These are phyloP conservation scores for Microcaecilia unicolor DNA, from an alignment of 2,797 vertebrate genomes.

Conservation along the genomic window DNA sequence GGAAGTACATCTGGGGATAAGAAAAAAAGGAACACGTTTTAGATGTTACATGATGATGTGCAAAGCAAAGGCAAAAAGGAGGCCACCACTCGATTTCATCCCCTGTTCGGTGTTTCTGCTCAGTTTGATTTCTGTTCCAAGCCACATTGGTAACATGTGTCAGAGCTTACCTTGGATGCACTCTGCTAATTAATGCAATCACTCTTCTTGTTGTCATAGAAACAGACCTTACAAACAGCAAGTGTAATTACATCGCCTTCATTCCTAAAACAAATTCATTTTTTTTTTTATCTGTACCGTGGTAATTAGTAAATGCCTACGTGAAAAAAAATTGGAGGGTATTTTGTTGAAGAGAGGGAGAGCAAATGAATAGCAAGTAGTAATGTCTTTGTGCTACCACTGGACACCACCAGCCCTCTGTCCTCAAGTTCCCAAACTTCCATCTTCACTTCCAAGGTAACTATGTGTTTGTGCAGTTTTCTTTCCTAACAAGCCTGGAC, in stretches of 20 bases:
- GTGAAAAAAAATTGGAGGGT: constrained; percentile 26
- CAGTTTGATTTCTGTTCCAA: too few species aligned
- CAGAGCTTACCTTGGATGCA: constrained; percentile 15
- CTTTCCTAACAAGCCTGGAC: too few species aligned
- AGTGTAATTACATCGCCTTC: constrained; percentile 39
- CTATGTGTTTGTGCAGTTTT: too few species aligned
- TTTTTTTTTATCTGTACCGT: constrained; percentile 32
- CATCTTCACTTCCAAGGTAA: too few species aligned
- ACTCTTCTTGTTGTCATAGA: constrained; percentile 31
- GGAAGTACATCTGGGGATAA: too few species aligned
- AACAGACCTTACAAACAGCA: constrained; percentile 26
- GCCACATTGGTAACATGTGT: constrained; percentile 15
- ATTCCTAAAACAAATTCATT: constrained; percentile 30
- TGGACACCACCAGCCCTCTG: too few species aligned
- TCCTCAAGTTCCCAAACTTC: background rate
- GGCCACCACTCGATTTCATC: too few species aligned
- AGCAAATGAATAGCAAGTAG: constrained; percentile 5
- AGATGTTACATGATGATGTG: too few species aligned
- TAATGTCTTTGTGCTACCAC: too few species aligned
- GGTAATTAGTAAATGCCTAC: constrained; percentile 36
- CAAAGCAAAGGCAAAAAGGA: too few species aligned
- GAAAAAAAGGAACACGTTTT: too few species aligned
- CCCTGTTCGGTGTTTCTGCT: too few species aligned
- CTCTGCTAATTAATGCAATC: constrained; percentile 38
- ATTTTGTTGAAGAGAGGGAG: constrained; percentile 17